These are phyloP conservation scores for Euura saliciscinereae DNA, from an alignment of 1,140 invertebrate species.

Conservation along the genomic window DNA sequence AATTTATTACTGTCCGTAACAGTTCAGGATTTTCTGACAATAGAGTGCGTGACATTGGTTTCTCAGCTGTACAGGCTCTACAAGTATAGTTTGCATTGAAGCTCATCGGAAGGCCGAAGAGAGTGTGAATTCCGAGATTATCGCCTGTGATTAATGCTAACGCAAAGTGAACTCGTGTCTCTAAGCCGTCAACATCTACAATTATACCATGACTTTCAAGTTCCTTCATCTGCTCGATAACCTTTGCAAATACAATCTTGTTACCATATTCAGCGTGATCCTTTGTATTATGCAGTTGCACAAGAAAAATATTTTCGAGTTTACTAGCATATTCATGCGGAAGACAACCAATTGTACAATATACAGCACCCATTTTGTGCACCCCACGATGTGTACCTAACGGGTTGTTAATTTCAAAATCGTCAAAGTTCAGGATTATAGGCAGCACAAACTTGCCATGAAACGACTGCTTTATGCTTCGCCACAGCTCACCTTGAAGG, in stretches of 20 bases:
- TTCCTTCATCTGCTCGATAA: constrained; percentile 26
- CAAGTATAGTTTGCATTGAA: background rate
- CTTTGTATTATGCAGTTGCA: constrained; percentile 32
- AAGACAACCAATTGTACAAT: constrained; percentile 35
- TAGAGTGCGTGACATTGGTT: background rate
- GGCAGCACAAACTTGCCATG: constrained; percentile 37
- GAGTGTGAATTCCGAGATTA: background rate
- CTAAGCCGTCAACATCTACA: constrained; percentile 17
- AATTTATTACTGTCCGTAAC: background rate
- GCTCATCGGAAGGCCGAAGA: background rate
- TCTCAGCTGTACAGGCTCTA: background rate
- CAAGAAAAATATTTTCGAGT: constrained; percentile 42
- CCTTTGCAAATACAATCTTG: constrained; percentile 19
- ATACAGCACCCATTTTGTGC: constrained; percentile 41
- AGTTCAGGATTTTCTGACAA: background rate
- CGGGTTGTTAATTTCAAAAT: constrained; percentile 45
- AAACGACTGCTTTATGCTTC: constrained; percentile 29
- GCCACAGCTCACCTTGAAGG: constrained; percentile 32
- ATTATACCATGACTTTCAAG: constrained; percentile 25
- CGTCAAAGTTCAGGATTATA: constrained; percentile 40
- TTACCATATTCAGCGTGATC: constrained; percentile 28
- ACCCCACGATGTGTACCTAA: constrained; percentile 35
- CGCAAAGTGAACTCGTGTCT: background rate
- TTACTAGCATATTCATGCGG: constrained; percentile 36
- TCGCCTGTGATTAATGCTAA: background rate